Evolutionary conservation across 2,888 invertebrate species (phyloP).

Genomic region (Diadegma fenestrale): DNA sequence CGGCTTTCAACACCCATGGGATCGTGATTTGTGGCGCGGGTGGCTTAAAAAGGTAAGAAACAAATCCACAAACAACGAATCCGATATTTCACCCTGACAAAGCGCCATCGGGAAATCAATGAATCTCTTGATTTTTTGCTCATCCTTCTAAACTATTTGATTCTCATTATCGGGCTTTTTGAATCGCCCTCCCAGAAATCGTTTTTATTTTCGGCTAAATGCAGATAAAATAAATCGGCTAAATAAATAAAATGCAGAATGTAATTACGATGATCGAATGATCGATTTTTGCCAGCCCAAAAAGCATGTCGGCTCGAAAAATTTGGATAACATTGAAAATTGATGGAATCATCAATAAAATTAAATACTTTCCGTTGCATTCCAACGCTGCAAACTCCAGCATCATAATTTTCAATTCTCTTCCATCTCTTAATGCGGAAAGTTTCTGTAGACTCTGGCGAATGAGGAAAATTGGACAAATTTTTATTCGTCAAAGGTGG

Average conservation of each 20-base stretch:
- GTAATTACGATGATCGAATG: too few relatives aligned
- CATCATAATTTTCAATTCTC: neutral
- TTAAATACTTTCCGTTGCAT: too few relatives aligned
- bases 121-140: neutral
- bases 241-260: too few relatives aligned
- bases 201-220: too few relatives aligned
- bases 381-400: too few relatives aligned
- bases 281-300: too few relatives aligned
- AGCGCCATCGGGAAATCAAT: too few relatives aligned
- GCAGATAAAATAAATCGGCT: too few relatives aligned
- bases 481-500: slow-evolving; percentile 28
- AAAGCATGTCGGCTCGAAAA: too few relatives aligned
- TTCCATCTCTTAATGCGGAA: slow-evolving; percentile 7
- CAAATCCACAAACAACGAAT: neutral
- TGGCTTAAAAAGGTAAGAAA: slow-evolving; percentile 88
- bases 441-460: slow-evolving; percentile 25
- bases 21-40: slow-evolving; percentile 88
- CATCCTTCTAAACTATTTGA: neutral
- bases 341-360: too few relatives aligned
- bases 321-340: too few relatives aligned
- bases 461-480: slow-evolving; percentile 29
- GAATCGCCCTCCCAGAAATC: neutral
- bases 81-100: too few relatives aligned
- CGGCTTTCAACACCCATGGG: slow-evolving; percentile 89
- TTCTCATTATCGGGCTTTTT: neutral